phyloP scores from a whole-genome alignment of 2,113 vertebrate genomes.

The Anthoscopus minutus region DNA sequence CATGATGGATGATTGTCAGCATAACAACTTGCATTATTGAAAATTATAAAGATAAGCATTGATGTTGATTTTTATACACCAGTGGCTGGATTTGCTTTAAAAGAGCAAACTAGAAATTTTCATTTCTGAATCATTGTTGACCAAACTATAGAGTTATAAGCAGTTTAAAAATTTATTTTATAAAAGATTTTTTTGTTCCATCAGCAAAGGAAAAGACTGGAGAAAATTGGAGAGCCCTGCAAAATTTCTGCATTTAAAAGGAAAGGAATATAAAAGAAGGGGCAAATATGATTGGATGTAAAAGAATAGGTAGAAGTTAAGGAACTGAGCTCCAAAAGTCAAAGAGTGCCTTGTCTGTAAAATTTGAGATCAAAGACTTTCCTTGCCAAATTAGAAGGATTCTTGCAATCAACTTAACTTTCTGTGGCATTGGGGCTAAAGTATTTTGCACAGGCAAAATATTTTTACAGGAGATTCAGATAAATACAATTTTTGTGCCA shows the following conservation, averaged over 20 bases:
- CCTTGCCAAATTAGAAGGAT: not conserved
- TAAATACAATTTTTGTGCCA: not conserved
- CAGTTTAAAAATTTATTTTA: not conserved
- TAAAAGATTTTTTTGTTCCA: not conserved
- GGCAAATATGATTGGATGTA: not conserved
- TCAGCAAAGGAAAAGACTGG: not conserved
- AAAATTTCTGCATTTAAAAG: not conserved
- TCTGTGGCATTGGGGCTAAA: not conserved
- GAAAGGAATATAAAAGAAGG: not conserved
- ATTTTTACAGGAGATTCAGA: not conserved
- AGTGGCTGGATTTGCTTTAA: not conserved
- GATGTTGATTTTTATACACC: not conserved
- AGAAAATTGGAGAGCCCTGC: not conserved
- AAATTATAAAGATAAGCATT: not conserved
- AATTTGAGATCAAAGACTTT: not conserved
- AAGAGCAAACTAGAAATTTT: not conserved
- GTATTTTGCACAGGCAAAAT: not conserved
- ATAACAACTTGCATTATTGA: not conserved
- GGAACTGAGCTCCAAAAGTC: not conserved
- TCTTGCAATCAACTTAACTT: not conserved
- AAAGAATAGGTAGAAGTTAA: not conserved
- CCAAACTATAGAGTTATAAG: not conserved
- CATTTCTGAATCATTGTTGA: not conserved
- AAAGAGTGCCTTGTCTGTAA: not conserved
- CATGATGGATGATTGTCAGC: not conserved